Conservation (phyloP, 2,113 vertebrate species). For the Eleginops maclovinus region DNA sequence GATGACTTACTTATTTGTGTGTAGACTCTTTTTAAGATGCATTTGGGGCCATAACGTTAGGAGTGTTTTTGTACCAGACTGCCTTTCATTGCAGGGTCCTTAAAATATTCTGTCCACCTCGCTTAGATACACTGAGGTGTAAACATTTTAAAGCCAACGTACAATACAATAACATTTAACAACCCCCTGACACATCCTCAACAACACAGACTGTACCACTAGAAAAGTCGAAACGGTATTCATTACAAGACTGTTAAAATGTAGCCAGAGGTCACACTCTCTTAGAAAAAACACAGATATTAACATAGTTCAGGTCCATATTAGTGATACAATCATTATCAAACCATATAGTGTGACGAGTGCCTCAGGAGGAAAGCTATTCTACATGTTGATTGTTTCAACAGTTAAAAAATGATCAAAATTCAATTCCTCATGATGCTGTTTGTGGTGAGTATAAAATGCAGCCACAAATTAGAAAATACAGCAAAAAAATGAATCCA, state of each 20-base stretch:
- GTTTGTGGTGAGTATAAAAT: no score
- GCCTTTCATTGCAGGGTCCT: no score
- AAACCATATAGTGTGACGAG: no score
- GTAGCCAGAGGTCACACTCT: not conserved
- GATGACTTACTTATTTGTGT: not conserved
- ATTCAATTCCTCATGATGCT: not conserved
- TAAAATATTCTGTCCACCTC: not conserved
- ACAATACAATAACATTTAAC: not conserved
- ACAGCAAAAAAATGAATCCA: not conserved
- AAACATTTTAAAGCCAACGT: not conserved
- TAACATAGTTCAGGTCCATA: not conserved
- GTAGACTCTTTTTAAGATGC: not conserved
- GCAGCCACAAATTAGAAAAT: slow-evolving; percentile 12
- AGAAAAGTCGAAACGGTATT: not conserved
- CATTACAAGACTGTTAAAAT: not conserved
- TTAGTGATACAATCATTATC: no score
- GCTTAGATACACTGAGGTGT: not conserved
- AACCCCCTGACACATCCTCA: not conserved
- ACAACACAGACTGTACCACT: not conserved
- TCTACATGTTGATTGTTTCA: not conserved
- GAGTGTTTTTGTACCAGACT: not conserved
- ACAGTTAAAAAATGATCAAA: not conserved
- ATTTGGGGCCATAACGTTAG: not conserved
- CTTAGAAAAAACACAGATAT: not conserved
- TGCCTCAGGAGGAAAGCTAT: no score